These are phyloP conservation scores for Timandra comae DNA, from an alignment of 2,888 invertebrate genomes.

Conservation along the genomic window DNA sequence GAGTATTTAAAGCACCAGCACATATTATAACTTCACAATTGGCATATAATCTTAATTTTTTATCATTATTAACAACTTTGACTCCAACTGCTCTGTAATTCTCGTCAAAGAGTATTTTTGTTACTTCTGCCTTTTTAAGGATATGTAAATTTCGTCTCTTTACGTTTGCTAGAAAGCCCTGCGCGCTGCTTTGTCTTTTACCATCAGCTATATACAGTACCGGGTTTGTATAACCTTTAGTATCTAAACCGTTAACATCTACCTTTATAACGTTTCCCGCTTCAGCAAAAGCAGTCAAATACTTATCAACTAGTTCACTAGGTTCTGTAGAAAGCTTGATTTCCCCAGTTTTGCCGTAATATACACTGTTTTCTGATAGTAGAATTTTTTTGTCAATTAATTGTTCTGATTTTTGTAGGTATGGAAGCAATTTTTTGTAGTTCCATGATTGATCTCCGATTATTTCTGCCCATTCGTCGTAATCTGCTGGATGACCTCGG, in stretches of 20 bases:
- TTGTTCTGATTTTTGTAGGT: conserved; percentile 61
- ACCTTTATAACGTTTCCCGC: conserved; percentile 42
- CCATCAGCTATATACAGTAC: conserved; percentile 28
- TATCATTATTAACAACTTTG: conserved; percentile 17
- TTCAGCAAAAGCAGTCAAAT: conserved; percentile 44
- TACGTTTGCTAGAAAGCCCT: conserved; percentile 37
- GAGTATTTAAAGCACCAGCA: conserved; percentile 34
- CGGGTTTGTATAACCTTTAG: conserved; percentile 33
- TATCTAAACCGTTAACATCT: conserved; percentile 34
- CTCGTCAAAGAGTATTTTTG: conserved; percentile 28
- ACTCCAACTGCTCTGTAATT: conserved; percentile 26
- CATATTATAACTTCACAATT: conserved; percentile 35
- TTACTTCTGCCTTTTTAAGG: conserved; percentile 28
- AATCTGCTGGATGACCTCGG: conserved; percentile 39
- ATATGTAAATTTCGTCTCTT: conserved; percentile 33
- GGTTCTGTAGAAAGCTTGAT: conserved; percentile 23
- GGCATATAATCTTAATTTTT: conserved; percentile 22
- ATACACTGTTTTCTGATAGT: conserved; percentile 16
- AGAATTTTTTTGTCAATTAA: conserved; percentile 22
- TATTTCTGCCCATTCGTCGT: conserved; percentile 63
- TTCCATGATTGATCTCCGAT: conserved; percentile 67
- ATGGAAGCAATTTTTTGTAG: conserved; percentile 59
- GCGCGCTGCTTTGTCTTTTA: conserved; percentile 55
- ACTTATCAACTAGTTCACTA: conserved; percentile 18
- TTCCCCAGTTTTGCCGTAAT: conserved; percentile 26